A percentile compares a stretch with the other conserved stretches of the same genome.
Conservation (phyloP, 2,888 invertebrate species). For the Capitulum mitella region DNA sequence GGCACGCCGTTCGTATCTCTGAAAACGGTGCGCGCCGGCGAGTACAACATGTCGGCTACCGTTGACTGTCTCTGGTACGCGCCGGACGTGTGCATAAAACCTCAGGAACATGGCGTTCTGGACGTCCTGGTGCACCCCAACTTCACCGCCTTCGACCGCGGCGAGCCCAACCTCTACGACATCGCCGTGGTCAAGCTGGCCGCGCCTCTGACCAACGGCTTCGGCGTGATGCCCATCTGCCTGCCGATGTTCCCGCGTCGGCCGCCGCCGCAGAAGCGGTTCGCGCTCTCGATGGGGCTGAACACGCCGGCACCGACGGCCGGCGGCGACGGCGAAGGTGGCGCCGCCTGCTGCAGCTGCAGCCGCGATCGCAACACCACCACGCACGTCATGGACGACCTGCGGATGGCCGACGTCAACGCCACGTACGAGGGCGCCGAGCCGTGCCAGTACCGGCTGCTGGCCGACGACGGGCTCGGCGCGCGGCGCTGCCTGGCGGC, state of each 20-base stretch:
- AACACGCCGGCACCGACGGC: too few species aligned
- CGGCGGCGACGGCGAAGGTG: neutral
- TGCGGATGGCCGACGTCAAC: neutral
- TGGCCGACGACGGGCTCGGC: neutral
- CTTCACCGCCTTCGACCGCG: neutral
- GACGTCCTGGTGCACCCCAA: neutral
- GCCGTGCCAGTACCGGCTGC: conserved; percentile 1
- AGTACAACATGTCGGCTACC: neutral
- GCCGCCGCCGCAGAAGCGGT: neutral
- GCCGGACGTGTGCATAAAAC: neutral
- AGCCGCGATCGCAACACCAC: neutral
- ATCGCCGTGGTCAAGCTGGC: neutral
- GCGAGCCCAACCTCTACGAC: neutral
- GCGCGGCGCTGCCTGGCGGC: neutral
- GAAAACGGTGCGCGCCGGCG: neutral
- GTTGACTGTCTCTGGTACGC: neutral
- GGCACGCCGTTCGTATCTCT: neutral
- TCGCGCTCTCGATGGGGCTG: neutral
- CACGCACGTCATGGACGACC: neutral
- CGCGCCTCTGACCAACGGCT: neutral
- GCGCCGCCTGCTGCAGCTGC: neutral
- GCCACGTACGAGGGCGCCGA: neutral
- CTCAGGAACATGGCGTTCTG: neutral
- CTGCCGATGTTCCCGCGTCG: neutral
- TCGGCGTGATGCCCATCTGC: neutral